These are phyloP conservation scores for Upupa epops DNA, from an alignment of 2,113 vertebrate genomes.

Conservation along the genomic window DNA sequence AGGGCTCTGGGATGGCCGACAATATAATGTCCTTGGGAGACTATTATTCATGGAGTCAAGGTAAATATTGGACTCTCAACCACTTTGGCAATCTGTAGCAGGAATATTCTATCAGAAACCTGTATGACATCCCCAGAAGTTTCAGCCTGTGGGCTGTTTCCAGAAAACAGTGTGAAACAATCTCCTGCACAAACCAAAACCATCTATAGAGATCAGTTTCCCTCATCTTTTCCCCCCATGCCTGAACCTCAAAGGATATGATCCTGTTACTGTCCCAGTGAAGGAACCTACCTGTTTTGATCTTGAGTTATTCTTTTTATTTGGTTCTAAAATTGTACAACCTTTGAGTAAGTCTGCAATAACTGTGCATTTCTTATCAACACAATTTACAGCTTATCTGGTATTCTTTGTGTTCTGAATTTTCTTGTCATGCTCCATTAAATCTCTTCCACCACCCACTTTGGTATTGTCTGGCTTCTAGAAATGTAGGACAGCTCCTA, in stretches of 20 bases:
- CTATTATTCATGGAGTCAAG: not conserved
- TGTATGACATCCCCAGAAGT: not conserved
- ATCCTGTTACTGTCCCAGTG: not conserved
- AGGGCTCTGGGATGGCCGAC: not conserved
- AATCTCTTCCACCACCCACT: not conserved
- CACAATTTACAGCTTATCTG: not conserved
- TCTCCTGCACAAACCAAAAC: not conserved
- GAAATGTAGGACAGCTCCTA: not conserved
- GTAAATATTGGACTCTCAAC: not conserved
- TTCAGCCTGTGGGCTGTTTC: not conserved
- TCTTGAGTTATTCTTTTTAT: not conserved
- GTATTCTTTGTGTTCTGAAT: not conserved
- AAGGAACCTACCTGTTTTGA: not conserved
- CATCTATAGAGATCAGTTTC: not conserved
- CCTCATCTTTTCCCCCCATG: not conserved
- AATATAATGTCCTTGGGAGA: not conserved
- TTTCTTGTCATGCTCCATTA: slow-evolving; percentile 3
- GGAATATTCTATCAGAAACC: not conserved
- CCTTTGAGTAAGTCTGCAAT: not conserved
- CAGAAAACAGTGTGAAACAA: not conserved
- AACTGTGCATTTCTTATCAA: slow-evolving; percentile 10
- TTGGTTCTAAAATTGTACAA: not conserved
- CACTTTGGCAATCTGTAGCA: not conserved
- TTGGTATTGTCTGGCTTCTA: not conserved
- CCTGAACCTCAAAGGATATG: not conserved